Evolutionary conservation across 2,797 vertebrate genomes (phyloP).

Genomic region (Enteromius argenteus): DNA sequence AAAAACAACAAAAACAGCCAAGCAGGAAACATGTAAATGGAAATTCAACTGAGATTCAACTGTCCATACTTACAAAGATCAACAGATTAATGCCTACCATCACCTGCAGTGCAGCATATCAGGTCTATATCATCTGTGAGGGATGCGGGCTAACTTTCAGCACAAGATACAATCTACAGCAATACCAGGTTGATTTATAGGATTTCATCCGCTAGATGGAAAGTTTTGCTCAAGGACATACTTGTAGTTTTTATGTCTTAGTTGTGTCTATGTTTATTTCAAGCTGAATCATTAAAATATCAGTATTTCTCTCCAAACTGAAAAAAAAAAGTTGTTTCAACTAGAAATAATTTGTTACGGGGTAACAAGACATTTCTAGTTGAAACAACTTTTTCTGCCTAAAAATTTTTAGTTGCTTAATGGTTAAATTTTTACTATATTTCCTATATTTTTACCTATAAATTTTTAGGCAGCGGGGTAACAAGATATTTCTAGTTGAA

Average conservation of each 20-base stretch:
- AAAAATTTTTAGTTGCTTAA: too few species aligned
- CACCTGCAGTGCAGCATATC: not conserved
- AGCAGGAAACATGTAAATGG: not conserved
- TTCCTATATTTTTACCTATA: too few species aligned
- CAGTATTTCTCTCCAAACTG: not conserved
- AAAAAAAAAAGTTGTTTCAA: too few species aligned
- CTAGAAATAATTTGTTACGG: too few species aligned
- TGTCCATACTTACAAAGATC: not conserved
- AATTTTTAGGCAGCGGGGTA: too few species aligned
- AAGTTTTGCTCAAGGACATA: constrained; percentile 9
- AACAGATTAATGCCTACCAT: not conserved
- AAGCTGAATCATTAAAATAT: not conserved
- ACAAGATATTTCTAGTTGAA: too few species aligned
- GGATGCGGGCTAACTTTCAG: not conserved
- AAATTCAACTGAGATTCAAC: not conserved
- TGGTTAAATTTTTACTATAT: too few species aligned
- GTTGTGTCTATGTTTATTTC: not conserved
- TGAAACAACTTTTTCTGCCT: too few species aligned
- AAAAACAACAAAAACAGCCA: not conserved
- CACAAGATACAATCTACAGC: constrained; percentile 1
- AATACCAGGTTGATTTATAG: not conserved
- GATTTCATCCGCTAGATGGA: not conserved
- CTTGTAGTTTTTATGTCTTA: not conserved
- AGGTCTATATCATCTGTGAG: not conserved
- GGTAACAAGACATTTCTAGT: too few species aligned